Percentiles rank a stretch among this genome's conserved stretches.
These are phyloP conservation scores for Tenualosa thibaudeaui DNA, from an alignment of 2,797 vertebrate species.

Conservation along the genomic window DNA sequence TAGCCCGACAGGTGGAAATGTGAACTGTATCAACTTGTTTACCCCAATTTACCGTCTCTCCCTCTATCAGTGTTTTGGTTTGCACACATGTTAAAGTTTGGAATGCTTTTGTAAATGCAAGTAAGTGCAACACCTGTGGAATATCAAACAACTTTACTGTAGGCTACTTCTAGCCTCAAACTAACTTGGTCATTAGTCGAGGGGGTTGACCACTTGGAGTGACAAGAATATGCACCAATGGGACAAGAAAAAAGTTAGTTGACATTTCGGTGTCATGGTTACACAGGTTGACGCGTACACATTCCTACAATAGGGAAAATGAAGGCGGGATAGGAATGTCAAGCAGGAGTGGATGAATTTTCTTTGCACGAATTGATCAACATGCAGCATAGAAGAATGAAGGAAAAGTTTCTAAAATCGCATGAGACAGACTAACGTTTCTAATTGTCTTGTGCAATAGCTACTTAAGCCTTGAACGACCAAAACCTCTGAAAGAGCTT, in stretches of 20 bases:
- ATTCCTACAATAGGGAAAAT: conserved; percentile 64
- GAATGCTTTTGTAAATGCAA: neutral
- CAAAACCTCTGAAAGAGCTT: neutral
- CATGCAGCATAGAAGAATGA: conserved; percentile 34
- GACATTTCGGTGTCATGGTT: conserved; percentile 64
- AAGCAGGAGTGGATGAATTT: conserved; percentile 72
- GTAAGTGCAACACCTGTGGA: conserved; percentile 63
- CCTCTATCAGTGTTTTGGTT: neutral
- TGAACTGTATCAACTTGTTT: neutral
- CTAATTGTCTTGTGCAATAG: neutral
- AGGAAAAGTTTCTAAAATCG: conserved; percentile 48
- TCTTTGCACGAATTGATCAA: conserved; percentile 34
- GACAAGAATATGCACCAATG: conserved; percentile 68
- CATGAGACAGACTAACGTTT: neutral
- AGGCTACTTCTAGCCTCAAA: conserved; percentile 61
- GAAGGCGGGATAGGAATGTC: conserved; percentile 62
- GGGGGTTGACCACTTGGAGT: conserved; percentile 57
- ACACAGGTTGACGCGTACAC: conserved; percentile 57
- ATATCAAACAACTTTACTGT: conserved; percentile 54
- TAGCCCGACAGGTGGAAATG: conserved; percentile 23
- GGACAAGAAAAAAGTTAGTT: conserved; percentile 49
- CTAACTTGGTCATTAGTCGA: conserved; percentile 63
- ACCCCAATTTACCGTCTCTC: neutral
- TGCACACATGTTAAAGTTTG: neutral
- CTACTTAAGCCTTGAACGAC: neutral